These are phyloP conservation scores for Romanogobio albipinnatus DNA, from an alignment of 2,113 vertebrate genomes.

Conservation along the genomic window DNA sequence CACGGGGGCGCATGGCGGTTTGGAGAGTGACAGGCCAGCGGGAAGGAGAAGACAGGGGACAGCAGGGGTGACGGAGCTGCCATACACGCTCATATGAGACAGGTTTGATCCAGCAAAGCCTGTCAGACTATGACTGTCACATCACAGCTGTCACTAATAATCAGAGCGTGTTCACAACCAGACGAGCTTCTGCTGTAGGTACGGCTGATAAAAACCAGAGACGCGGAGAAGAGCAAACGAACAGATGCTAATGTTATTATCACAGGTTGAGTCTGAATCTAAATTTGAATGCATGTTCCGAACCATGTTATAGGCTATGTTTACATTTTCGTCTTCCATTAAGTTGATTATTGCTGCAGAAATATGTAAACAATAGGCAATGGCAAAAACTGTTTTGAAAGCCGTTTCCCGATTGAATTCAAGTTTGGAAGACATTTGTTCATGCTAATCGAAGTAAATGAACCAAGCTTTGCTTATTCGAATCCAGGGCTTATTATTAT, in stretches of 20 bases:
- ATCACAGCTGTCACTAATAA: conserved; percentile 50
- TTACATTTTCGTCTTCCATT: neutral
- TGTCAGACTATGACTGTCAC: conserved; percentile 25
- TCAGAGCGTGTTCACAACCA: conserved; percentile 3
- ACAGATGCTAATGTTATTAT: conserved; percentile 17
- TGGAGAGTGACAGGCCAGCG: conserved; percentile 44
- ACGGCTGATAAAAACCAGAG: conserved; percentile 15
- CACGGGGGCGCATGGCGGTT: neutral
- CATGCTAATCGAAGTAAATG: neutral
- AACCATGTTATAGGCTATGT: neutral
- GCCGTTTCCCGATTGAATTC: neutral
- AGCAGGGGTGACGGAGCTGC: conserved; percentile 42
- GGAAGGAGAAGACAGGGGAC: conserved; percentile 28
- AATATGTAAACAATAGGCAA: neutral
- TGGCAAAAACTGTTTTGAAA: neutral
- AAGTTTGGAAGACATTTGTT: neutral
- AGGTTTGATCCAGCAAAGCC: conserved; percentile 28
- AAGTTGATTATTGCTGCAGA: neutral
- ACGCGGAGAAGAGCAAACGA: neutral
- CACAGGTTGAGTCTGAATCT: neutral
- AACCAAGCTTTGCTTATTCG: neutral
- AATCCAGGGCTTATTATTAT: no score
- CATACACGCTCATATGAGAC: conserved; percentile 36
- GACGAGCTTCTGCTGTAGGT: conserved; percentile 3
- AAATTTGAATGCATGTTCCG: neutral